These are phyloP conservation scores for Onychomys arenicola DNA, from an alignment of 2,797 vertebrate genomes.

Conservation along the genomic window DNA sequence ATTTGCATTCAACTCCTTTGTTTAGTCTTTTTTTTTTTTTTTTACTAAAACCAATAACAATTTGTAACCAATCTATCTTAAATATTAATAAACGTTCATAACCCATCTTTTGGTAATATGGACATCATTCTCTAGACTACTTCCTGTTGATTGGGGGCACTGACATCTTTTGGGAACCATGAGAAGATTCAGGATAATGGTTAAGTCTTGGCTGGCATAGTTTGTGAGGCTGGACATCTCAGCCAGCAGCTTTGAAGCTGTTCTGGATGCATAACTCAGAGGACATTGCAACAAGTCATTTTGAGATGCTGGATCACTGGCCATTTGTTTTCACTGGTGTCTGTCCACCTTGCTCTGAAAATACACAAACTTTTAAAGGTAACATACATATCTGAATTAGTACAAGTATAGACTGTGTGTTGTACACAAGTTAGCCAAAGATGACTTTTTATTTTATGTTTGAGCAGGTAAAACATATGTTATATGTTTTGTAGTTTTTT, in stretches of 20 bases:
- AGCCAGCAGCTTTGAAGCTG: neutral
- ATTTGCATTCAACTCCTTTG: neutral
- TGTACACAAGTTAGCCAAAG: neutral
- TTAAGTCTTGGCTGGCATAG: neutral
- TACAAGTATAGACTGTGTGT: neutral
- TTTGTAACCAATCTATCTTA: too few species aligned
- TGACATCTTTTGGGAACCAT: neutral
- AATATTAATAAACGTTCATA: neutral
- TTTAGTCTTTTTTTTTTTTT: too few species aligned
- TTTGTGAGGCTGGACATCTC: neutral
- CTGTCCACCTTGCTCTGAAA: neutral
- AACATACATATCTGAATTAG: neutral
- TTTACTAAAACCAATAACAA: too few species aligned
- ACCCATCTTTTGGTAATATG: neutral
- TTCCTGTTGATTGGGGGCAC: neutral
- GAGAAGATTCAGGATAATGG: neutral
- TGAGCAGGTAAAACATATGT: neutral
- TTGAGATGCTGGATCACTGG: neutral
- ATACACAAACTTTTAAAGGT: neutral
- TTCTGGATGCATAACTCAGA: neutral
- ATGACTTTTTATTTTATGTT: neutral
- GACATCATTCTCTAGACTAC: neutral
- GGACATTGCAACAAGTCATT: neutral
- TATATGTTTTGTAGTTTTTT: neutral
- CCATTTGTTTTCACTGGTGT: neutral